Evolutionary conservation across 2,797 vertebrate genomes (phyloP), one percentile per base, ranked within the genome.

Genomic region (Anas flavirostris): DNA sequence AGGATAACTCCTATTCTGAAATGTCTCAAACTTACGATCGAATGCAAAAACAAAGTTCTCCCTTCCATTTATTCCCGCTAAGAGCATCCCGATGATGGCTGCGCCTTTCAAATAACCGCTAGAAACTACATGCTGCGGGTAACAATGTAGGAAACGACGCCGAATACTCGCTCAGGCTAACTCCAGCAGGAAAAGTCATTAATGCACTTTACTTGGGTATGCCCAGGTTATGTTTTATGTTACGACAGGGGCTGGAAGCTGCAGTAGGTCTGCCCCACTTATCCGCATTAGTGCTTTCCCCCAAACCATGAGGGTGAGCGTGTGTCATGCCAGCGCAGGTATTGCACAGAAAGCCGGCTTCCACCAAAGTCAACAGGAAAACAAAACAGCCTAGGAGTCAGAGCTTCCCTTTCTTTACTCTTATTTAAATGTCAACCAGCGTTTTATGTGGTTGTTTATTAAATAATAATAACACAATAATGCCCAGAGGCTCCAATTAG

Each of bases 391-490:
- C 79, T 44, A 62, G 55, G 46, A 94, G 91, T 78, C 89, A 91
- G 76, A 94, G 86, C 82, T 83, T 91, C 82, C 82, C 91, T 89
- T 86, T 94, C 88, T 92, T 84, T 79, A 74, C 87, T 87, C 81
- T 93, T 94, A 86, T 93, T 93, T 93, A 92, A 96, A 94, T 64
- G 90, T 44, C 92, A 91, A 80, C 37, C 83, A 77, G 53, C 35
- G 74, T 84, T 91, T 95, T 77, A 94, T 95, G 92, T 93, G 94
- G 94, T 68, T 90, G 88, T 92, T 94, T 92, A 95, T 96, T 92
- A 95, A 95, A 90, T 90, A 95, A 94, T 89, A 95, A 91, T 91
- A 92, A 73, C 2, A 90, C 91, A 96, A 94, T 94, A 76, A 93
- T 86, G 85, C 88, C 92, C 94, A 84, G 90, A 92, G 94, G 94